Evolutionary conservation across 2,888 invertebrate genomes (phyloP), one percentile per base, ranked within the genome.

Genomic region (Leucania comma): DNA sequence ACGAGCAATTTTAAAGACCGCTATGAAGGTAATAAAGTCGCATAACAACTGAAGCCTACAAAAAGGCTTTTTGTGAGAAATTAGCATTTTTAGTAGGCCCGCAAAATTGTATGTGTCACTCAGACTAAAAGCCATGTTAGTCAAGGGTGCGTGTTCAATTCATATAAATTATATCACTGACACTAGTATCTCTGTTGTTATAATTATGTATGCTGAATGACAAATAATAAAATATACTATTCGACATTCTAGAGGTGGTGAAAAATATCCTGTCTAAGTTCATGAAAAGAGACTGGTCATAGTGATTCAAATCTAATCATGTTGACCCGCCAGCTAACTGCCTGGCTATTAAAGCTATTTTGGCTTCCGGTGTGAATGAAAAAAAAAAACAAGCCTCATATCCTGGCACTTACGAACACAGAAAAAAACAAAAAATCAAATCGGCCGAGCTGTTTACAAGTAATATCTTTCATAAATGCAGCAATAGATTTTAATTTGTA

Each of bases 31-130:
- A 42, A 38, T 29, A 20, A 46, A 35, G 4, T 10, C 10, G 14
- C 24, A 46, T 42, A 51, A 20, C 35, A 56, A 61, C 26, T 38
- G 2, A 12, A 35, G 42, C n/a, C 17, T 12, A n/a, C 9, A 8
- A 66, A 50, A 8, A 17, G 22, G 29, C 12, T 22, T 66, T 4
- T n/a, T 42, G 32, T 10, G 20, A 10, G 32, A 12, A 56, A 22
- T 54, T 51, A 14, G 24, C 24, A 38, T 46, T 42, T 24, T 38
- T 26, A 46, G 53, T 65, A 38, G 54, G 32, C n/a, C 0, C 38
- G 29, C 24, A 57, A 68, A 32, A 22, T 57, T 22, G 17, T 57
- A 65, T n/a, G 50, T 42, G 26, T 75, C 46, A 75, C 29, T 17
- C 12, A 54, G 46, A 48, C 42, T 17, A 50, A 56, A n/a, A 32